Evolutionary conservation across 1,140 invertebrate genomes (phyloP).

Genomic region (Varroa destructor): DNA sequence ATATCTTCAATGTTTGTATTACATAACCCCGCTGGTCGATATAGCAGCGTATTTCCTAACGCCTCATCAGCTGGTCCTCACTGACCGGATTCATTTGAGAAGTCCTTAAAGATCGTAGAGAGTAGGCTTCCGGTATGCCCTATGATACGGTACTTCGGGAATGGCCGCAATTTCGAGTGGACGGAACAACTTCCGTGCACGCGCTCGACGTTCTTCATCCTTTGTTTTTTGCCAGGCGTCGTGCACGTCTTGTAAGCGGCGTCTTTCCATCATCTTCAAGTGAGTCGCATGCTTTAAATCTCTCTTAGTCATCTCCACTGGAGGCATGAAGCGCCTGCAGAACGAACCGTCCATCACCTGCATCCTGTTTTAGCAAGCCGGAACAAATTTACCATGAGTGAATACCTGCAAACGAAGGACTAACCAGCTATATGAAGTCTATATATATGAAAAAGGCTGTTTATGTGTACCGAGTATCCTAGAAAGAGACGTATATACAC

Average conservation of each 20-base stretch:
- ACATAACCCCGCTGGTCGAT: too few species aligned
- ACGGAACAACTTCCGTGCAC: conserved; percentile 12
- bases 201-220: background rate
- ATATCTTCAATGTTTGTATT: too few species aligned
- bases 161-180: conserved; percentile 1
- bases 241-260: conserved; percentile 17
- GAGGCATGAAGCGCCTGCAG: conserved; percentile 6
- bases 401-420: too few species aligned
- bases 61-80: too few species aligned
- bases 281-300: conserved; percentile 1
- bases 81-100: too few species aligned
- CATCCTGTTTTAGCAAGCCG: background rate
- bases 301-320: background rate
- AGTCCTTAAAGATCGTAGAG: too few species aligned
- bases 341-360: conserved; percentile 19
- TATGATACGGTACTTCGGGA: conserved; percentile 13
- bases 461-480: too few species aligned
- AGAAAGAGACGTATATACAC: too few species aligned
- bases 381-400: too few species aligned
- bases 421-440: too few species aligned
- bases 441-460: too few species aligned
- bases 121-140: conserved; percentile 16
- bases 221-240: conserved; percentile 15
- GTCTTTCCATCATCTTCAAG: conserved; percentile 22
- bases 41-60: too few species aligned